These are phyloP conservation scores for Chloroceryle inda DNA, from an alignment of 2,797 vertebrate genomes.

Conservation along the genomic window DNA sequence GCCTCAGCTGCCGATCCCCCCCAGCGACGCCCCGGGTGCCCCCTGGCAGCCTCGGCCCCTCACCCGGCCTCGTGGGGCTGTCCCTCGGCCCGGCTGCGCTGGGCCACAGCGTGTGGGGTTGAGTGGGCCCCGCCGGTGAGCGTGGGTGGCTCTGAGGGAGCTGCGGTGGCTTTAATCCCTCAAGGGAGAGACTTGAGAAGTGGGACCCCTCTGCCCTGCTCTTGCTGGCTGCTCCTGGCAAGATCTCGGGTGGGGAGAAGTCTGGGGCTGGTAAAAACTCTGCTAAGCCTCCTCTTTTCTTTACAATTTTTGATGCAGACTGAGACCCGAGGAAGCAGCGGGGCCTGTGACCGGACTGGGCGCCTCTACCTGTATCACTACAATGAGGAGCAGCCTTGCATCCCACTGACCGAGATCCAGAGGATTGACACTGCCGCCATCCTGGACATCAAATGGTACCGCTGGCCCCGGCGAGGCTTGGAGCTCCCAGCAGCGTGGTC, in stretches of 20 bases:
- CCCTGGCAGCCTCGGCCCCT: too few relatives aligned
- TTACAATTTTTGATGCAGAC: neutral
- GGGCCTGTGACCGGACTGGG: slow-evolving; percentile 83
- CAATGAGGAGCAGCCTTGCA: slow-evolving; percentile 71
- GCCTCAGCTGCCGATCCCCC: neutral
- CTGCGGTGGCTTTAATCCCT: neutral
- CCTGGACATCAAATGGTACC: slow-evolving; percentile 94
- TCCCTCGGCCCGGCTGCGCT: rapidly evolving
- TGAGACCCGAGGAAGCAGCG: neutral
- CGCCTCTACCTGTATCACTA: slow-evolving; percentile 91
- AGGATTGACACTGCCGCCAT: slow-evolving; percentile 88
- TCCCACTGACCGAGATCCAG: slow-evolving; percentile 88
- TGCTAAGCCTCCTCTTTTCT: neutral
- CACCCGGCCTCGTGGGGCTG: neutral
- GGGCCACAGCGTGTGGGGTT: neutral
- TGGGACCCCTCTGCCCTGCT: neutral
- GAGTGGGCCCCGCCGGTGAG: neutral
- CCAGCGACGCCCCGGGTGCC: too few relatives aligned
- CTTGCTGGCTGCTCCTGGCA: rapidly evolving
- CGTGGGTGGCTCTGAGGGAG: neutral
- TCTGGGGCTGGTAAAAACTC: too few relatives aligned
- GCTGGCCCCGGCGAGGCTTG: neutral
- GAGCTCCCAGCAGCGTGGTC: rapidly evolving
- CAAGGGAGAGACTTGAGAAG: rapidly evolving
- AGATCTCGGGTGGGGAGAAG: rapidly evolving